phyloP scores from a whole-genome alignment of 1,140 invertebrate species.

The Chrysopa pallens region DNA sequence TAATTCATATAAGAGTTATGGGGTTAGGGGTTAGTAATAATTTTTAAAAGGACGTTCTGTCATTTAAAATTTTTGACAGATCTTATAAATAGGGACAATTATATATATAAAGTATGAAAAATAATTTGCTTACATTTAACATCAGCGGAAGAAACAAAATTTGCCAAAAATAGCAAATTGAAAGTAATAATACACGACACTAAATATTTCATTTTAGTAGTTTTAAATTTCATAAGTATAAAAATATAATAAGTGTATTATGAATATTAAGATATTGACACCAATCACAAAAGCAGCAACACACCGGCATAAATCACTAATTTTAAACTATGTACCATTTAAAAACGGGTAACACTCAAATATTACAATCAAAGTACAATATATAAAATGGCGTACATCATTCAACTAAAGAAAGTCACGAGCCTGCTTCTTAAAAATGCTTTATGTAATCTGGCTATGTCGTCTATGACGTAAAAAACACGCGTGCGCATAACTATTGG shows the following conservation, averaged over 20 bases:
- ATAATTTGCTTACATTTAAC: not conserved
- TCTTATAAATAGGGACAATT: too few relatives aligned
- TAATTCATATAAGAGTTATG: too few relatives aligned
- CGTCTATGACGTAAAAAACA: too few relatives aligned
- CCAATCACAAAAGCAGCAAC: constrained; percentile 1
- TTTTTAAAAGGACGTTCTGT: too few relatives aligned
- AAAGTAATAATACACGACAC: constrained; percentile 5
- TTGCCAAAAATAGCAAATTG: constrained; percentile 5
- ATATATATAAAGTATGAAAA: not conserved
- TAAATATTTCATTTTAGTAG: constrained; percentile 7
- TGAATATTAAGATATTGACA: not conserved
- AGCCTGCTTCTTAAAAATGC: not conserved
- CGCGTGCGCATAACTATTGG: too few relatives aligned
- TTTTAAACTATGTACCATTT: constrained; percentile 2
- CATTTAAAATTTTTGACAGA: too few relatives aligned
- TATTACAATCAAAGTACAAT: constrained; percentile 1
- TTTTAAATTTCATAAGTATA: constrained; percentile 3
- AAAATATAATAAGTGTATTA: constrained; percentile 1
- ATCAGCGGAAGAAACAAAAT: constrained; percentile 1
- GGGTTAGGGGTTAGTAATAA: too few relatives aligned
- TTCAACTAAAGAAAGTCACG: constrained; percentile 6
- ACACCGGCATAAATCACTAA: constrained; percentile 2
- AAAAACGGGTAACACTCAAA: constrained; percentile 4
- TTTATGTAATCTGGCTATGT: too few relatives aligned
- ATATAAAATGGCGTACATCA: constrained; percentile 7